phyloP scores from a whole-genome alignment of 2,888 invertebrate genomes.

The Incurvaria masculella region DNA sequence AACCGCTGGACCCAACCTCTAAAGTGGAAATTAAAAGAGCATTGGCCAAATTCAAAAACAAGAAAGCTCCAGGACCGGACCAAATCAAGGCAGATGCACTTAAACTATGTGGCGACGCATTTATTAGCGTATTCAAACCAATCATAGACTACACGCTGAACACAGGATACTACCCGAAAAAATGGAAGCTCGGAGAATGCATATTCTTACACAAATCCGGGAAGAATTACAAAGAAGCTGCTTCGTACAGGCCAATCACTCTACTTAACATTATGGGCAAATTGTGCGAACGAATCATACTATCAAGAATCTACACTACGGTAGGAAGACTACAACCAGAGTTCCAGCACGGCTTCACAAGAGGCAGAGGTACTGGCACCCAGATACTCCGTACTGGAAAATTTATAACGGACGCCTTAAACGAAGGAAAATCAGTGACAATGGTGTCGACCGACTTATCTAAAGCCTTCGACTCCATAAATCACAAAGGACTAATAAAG shows the following conservation, averaged over 20 bases:
- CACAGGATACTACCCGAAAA: not conserved
- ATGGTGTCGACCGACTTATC: not conserved
- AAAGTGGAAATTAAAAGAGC: constrained; percentile 1
- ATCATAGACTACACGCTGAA: not conserved
- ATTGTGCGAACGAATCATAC: not conserved
- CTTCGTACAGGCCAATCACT: not conserved
- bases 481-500: not conserved
- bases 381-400: not conserved
- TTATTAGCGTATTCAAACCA: not conserved
- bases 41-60: not conserved
- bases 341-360: not conserved
- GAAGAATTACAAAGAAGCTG: constrained; percentile 1
- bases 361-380: not conserved
- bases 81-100: not conserved
- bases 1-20: not conserved
- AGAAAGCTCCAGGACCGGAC: not conserved
- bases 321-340: too few relatives aligned
- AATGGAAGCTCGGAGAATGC: constrained; percentile 1
- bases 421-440: not conserved
- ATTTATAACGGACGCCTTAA: not conserved
- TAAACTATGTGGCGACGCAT: not conserved
- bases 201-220: constrained; percentile 1
- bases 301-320: too few relatives aligned
- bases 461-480: constrained; percentile 2
- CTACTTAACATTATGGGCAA: not conserved